Percentiles rank a stretch among this genome's conserved stretches.
Evolutionary conservation across 2,113 vertebrate genomes (phyloP).

Genomic region (Phycodurus eques): DNA sequence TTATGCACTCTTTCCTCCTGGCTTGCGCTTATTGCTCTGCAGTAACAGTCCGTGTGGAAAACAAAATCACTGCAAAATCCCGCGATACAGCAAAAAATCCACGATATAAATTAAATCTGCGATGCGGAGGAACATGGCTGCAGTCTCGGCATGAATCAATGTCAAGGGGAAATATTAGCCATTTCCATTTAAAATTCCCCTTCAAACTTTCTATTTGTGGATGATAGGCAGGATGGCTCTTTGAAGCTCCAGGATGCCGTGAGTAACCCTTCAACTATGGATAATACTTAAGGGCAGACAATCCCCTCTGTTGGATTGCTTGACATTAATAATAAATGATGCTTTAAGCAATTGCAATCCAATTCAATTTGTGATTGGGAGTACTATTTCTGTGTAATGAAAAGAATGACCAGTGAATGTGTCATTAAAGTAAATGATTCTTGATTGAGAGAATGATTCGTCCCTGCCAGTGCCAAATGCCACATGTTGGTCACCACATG

Average conservation of each 20-base stretch:
- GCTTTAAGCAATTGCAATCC: not conserved
- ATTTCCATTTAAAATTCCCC: slow-evolving; percentile 76
- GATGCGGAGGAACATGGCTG: slow-evolving; percentile 46
- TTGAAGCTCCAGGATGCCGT: slow-evolving; percentile 63
- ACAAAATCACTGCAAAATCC: not conserved
- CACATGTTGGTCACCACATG: no score
- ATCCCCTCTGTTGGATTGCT: not conserved
- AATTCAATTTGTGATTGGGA: not conserved
- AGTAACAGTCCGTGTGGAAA: not conserved
- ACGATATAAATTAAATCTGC: no score
- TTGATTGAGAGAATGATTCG: not conserved
- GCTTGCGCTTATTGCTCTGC: no score
- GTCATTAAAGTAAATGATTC: not conserved
- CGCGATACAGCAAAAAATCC: not conserved
- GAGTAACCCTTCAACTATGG: slow-evolving; percentile 58
- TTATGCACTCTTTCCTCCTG: no score
- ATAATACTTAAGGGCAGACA: slow-evolving; percentile 19
- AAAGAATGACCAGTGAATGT: not conserved
- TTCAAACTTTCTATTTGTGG: slow-evolving; percentile 73
- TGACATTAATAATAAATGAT: not conserved
- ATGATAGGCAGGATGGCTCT: slow-evolving; percentile 52
- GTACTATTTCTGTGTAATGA: not conserved
- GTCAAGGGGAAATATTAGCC: slow-evolving; percentile 75
- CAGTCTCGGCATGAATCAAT: slow-evolving; percentile 64
- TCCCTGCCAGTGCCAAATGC: not conserved